phyloP scores from a whole-genome alignment of 2,113 vertebrate genomes.

The Onychorhynchus coronatus region DNA sequence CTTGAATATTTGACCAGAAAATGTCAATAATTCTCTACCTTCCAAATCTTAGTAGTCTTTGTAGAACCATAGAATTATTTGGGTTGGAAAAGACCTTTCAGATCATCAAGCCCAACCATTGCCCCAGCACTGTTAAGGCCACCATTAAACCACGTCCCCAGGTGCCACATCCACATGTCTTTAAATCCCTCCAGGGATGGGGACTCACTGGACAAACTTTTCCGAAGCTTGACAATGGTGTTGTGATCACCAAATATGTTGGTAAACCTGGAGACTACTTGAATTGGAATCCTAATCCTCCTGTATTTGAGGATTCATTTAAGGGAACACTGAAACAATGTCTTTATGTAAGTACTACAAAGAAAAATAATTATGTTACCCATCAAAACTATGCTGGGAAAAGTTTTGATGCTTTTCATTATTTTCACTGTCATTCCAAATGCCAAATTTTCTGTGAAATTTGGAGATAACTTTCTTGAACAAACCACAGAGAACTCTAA shows the following conservation, averaged over 20 bases:
- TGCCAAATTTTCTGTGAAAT: conserved; percentile 39
- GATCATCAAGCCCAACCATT: not conserved
- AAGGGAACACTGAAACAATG: not conserved
- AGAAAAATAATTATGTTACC: conserved; percentile 1
- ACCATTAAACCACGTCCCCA: not conserved
- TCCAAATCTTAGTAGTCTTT: not conserved
- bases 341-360: not conserved
- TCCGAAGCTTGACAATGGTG: not conserved
- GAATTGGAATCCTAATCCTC: not conserved
- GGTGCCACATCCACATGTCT: accelerated
- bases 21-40: not conserved
- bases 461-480: conserved; percentile 36
- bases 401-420: conserved; percentile 9
- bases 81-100: not conserved
- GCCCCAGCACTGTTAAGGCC: not conserved
- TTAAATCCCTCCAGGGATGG: not conserved
- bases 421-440: conserved; percentile 8
- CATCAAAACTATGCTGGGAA: not conserved
- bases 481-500: conserved; percentile 27
- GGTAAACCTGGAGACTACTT: not conserved
- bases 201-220: not conserved
- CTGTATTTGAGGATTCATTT: not conserved
- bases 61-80: not conserved
- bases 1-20: not conserved
- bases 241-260: not conserved